Conservation (phyloP, 2,888 invertebrate genomes). For the Cancer borealis region DNA sequence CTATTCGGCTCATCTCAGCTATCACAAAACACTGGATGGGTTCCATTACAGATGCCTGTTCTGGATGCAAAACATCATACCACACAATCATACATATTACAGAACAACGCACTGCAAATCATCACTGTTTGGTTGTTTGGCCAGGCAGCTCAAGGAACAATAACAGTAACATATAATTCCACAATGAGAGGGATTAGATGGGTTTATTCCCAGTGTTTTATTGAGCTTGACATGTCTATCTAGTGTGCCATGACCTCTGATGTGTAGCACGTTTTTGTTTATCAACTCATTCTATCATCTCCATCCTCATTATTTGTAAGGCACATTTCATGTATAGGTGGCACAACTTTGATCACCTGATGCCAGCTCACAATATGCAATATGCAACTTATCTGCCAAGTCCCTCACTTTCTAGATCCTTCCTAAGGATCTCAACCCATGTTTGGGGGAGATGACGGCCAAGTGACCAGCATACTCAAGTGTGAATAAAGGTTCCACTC, state of each 20-base stretch:
- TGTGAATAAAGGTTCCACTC: background rate
- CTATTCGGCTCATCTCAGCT: too few relatives aligned
- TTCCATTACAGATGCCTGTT: too few relatives aligned
- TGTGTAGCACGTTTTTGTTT: too few relatives aligned
- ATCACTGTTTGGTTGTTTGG: too few relatives aligned
- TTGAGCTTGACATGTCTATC: background rate
- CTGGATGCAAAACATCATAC: too few relatives aligned
- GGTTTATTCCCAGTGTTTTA: background rate
- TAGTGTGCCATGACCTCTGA: background rate
- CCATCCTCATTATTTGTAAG: background rate
- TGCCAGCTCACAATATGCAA: background rate
- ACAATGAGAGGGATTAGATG: background rate
- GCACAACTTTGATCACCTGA: background rate
- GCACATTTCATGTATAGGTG: background rate
- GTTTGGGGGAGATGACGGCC: background rate
- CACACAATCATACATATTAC: too few relatives aligned
- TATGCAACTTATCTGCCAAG: background rate
- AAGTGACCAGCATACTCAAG: background rate
- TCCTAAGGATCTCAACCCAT: background rate
- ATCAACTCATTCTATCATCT: too few relatives aligned
- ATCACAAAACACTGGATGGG: too few relatives aligned
- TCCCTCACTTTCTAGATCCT: background rate
- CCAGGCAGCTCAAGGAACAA: too few relatives aligned
- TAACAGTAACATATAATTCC: background rate
- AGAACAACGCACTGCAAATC: too few relatives aligned